Percentiles rank a stretch among this genome's conserved stretches.
Conservation (phyloP, 2,797 vertebrate genomes). For the Xenops minutus region DNA sequence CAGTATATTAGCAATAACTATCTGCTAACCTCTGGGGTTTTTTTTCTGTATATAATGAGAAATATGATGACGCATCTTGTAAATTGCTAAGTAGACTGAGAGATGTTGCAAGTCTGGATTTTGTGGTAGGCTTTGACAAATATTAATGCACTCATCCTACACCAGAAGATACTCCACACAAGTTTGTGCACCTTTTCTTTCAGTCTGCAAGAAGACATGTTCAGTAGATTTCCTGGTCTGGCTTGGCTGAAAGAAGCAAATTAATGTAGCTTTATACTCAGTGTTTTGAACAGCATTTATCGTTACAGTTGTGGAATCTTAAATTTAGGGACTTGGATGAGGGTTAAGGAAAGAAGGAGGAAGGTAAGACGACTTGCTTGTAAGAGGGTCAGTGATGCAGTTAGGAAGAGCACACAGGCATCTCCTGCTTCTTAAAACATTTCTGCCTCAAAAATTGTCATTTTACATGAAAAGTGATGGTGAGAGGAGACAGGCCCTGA, state of each 20-base stretch:
- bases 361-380: not conserved
- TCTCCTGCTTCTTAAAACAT: not conserved
- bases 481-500: not conserved
- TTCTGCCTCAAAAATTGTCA: not conserved
- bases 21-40: not conserved
- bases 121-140: not conserved
- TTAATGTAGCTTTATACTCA: not conserved
- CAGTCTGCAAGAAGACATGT: not conserved
- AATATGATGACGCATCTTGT: not conserved
- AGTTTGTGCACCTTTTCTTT: not conserved
- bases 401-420: not conserved
- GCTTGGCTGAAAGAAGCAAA: not conserved
- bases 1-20: not conserved
- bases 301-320: not conserved
- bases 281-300: not conserved
- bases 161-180: not conserved
- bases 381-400: not conserved
- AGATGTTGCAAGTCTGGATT: not conserved
- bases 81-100: not conserved
- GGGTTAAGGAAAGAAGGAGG: not conserved
- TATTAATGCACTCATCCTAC: not conserved
- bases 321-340: not conserved
- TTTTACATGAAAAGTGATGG: not conserved
- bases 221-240: not conserved
- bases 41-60: not conserved